A percentile compares a stretch with the other conserved stretches of the same genome.
phyloP scores from a whole-genome alignment of 2,113 vertebrate species.

The Callionymus lyra region DNA sequence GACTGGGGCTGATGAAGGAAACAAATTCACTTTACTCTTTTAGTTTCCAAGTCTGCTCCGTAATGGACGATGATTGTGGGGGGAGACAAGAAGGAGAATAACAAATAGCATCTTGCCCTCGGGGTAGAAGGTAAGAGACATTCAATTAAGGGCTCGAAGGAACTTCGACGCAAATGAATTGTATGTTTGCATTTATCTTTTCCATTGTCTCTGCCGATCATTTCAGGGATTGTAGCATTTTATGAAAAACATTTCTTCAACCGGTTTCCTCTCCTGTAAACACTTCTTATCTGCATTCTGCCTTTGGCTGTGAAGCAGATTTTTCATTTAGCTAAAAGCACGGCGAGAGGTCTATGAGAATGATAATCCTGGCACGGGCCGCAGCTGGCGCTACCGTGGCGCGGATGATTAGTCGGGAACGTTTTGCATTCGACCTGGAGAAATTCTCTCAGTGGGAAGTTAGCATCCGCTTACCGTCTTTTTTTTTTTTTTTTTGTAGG shows the following conservation, averaged over 20 bases:
- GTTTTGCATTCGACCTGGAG: constrained; percentile 99
- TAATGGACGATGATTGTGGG: constrained; percentile 51
- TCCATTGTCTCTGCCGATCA: constrained; percentile 48
- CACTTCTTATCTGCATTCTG: constrained; percentile 96
- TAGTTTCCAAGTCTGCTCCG: constrained; percentile 22
- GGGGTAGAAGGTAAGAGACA: constrained; percentile 98
- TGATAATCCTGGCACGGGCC: constrained; percentile 95
- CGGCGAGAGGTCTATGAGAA: constrained; percentile 99
- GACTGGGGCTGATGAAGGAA: constrained; percentile 14
- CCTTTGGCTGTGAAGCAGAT: constrained; percentile 98
- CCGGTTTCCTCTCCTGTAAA: constrained; percentile 94
- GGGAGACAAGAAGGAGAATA: constrained; percentile 66
- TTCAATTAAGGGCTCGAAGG: constrained; percentile 97
- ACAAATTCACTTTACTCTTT: constrained; percentile 30
- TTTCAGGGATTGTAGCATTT: too few relatives aligned
- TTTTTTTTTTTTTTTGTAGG: constrained; percentile 78
- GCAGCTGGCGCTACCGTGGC: constrained; percentile 96
- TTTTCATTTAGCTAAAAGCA: constrained; percentile 99
- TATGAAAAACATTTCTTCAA: constrained; percentile 70
- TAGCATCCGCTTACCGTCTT: constrained; percentile 99
- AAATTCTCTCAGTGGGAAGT: constrained; percentile 99
- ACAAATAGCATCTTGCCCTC: constrained; percentile 74
- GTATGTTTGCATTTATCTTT: constrained; percentile 98
- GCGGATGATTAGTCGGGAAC: constrained; percentile 95
- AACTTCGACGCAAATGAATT: constrained; percentile 97